Evolutionary conservation across 37 sponge, comb jelly and placozoan genomes (phyloP).

Genomic region (Cladorhizidae sp.): DNA sequence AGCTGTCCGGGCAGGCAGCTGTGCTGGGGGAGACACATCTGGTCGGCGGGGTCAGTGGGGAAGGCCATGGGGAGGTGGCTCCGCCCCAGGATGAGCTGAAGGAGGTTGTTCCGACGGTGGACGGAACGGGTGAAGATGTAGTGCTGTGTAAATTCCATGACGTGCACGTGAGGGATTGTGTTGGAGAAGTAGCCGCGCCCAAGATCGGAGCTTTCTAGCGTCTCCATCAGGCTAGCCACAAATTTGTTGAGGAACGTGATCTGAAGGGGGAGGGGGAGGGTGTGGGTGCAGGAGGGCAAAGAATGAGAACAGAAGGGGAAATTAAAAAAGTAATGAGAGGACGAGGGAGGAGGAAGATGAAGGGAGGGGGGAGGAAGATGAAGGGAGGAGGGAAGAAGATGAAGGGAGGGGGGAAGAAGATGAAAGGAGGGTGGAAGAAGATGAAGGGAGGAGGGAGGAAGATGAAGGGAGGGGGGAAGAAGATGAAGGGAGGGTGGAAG

Average conservation of each 20-base stretch:
- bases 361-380: too few relatives aligned
- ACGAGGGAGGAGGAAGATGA: too few relatives aligned
- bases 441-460: too few relatives aligned
- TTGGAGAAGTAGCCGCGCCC: slow-evolving; percentile 2
- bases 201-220: background rate
- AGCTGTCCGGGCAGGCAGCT: slow-evolving; percentile 49
- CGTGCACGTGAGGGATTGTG: slow-evolving; percentile 18
- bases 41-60: background rate
- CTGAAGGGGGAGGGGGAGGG: background rate
- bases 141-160: slow-evolving; percentile 48
- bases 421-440: too few relatives aligned
- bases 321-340: too few relatives aligned
- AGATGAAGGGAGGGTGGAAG: too few relatives aligned
- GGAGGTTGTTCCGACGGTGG: slow-evolving; percentile 12
- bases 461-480: too few relatives aligned
- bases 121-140: slow-evolving; percentile 30
- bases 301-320: too few relatives aligned
- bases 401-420: too few relatives aligned
- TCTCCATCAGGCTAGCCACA: slow-evolving; percentile 7
- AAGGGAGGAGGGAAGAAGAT: too few relatives aligned
- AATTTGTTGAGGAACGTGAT: slow-evolving; percentile 41
- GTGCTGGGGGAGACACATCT: background rate
- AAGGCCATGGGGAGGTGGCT: slow-evolving; percentile 44
- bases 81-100: slow-evolving; percentile 44
- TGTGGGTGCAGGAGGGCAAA: too few relatives aligned